phyloP scores from a whole-genome alignment of 2,113 vertebrate genomes.

The Lontra canadensis region DNA sequence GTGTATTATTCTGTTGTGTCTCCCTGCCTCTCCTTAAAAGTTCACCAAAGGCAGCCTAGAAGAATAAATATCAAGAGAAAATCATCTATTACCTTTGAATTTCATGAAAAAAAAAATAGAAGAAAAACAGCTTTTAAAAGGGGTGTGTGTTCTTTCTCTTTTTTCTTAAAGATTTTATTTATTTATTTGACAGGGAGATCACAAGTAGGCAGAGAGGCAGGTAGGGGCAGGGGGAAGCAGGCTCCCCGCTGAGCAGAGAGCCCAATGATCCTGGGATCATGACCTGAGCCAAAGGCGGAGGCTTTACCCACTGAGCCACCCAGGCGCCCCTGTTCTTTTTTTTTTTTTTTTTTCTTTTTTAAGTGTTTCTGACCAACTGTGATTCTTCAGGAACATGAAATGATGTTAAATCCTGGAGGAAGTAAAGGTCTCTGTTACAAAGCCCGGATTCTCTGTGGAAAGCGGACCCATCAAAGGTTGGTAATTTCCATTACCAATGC shows the following conservation, averaged over 20 bases:
- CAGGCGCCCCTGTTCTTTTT: too few species aligned
- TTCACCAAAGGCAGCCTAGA: not conserved
- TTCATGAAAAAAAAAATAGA: not conserved
- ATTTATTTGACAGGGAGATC: too few species aligned
- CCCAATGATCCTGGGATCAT: too few species aligned
- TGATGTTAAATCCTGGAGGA: not conserved
- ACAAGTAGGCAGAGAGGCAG: too few species aligned
- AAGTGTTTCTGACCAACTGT: not conserved
- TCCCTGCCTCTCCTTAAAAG: not conserved
- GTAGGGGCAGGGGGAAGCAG: too few species aligned
- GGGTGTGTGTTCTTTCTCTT: not conserved
- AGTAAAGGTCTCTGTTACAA: not conserved
- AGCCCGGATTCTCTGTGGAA: too few species aligned
- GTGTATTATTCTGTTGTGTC: fast-evolving
- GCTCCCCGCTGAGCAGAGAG: too few species aligned
- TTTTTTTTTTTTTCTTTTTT: not conserved
- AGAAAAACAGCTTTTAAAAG: not conserved
- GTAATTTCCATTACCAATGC: not conserved
- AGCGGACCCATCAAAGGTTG: not conserved
- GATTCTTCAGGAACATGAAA: not conserved
- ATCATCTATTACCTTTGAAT: not conserved
- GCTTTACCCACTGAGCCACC: too few species aligned
- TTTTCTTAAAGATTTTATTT: too few species aligned
- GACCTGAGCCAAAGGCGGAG: too few species aligned
- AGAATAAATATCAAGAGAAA: not conserved